phyloP scores from a whole-genome alignment of 2,113 vertebrate genomes.

The mouse (Mus musculus) region GRCm39 chr13:113957001-113957500 shows the following conservation, averaged over 20 bases:
- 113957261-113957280: background rate
- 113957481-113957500: background rate
- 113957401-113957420: slow-evolving; percentile 6
- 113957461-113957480: slow-evolving; percentile 4
- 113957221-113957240: background rate
- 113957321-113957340: background rate
- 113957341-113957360: background rate
- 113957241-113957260: background rate
- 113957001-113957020: background rate
- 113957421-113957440: background rate
- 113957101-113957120: background rate
- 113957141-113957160: background rate
- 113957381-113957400: background rate
- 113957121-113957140: background rate
- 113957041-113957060: background rate
- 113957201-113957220: background rate
- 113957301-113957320: background rate
- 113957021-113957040: background rate
- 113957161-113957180: background rate
- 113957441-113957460: background rate
- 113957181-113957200: background rate
- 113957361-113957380: slow-evolving; percentile 29
- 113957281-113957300: background rate
- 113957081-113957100: background rate
- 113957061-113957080: background rate